phyloP scores from a whole-genome alignment of 2,797 vertebrate genomes.

The Mus caroli region DNA sequence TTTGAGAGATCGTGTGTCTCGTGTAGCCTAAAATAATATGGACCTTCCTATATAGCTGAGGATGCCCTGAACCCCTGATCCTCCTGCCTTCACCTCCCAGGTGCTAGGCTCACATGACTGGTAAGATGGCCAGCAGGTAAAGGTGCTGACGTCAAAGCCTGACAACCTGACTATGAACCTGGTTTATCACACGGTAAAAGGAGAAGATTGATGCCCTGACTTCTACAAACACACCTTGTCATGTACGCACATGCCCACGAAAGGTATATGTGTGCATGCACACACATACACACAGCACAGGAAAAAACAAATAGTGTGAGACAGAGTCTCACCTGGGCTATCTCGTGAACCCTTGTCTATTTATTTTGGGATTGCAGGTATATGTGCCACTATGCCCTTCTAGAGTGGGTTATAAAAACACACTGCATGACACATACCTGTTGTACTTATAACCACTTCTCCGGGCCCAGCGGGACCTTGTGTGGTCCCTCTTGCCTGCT shows the following conservation, averaged over 20 bases:
- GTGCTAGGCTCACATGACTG: background rate
- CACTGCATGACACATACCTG: background rate
- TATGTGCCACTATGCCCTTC: background rate
- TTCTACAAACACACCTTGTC: too few relatives aligned
- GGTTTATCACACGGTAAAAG: background rate
- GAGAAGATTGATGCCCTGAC: background rate
- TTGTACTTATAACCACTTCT: background rate
- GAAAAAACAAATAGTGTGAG: background rate
- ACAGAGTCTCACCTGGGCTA: background rate
- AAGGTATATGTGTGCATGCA: background rate
- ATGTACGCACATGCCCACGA: background rate
- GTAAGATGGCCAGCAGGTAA: background rate
- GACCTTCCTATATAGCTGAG: background rate
- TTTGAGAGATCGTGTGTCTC: background rate
- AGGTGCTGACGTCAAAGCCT: background rate
- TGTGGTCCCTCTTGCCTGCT: background rate
- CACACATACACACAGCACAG: background rate
- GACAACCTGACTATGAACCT: background rate
- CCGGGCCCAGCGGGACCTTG: background rate
- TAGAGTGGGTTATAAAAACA: constrained; percentile 22
- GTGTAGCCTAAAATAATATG: background rate
- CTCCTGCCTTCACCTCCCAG: background rate
- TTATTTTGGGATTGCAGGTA: background rate
- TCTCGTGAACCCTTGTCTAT: background rate
- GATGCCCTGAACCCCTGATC: background rate